Percentiles rank a stretch among this genome's conserved stretches.
Conservation (phyloP, 2,113 vertebrate genomes). For the Sorex fumeus region DNA sequence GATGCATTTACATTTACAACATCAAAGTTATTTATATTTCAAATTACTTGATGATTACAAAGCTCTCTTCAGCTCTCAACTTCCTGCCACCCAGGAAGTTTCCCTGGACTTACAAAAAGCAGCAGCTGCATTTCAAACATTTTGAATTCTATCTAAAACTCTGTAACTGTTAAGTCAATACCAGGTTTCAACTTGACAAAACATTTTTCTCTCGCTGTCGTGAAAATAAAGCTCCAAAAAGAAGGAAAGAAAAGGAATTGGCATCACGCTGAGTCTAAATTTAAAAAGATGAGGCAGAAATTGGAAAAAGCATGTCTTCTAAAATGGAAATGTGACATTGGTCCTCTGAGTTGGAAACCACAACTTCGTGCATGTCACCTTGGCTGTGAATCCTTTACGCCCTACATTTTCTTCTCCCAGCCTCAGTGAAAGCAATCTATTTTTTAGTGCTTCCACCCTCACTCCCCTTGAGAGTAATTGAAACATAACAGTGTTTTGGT, state of each 20-base stretch:
- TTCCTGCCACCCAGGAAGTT: constrained; percentile 64
- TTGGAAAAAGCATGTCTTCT: not conserved
- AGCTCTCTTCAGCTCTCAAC: constrained; percentile 47
- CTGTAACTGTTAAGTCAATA: constrained; percentile 24
- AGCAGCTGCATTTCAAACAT: constrained; percentile 49
- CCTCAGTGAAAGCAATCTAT: not conserved
- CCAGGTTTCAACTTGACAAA: constrained; percentile 20
- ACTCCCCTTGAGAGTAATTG: not conserved
- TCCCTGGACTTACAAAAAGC: constrained; percentile 43
- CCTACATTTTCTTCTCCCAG: not conserved
- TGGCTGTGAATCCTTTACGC: not conserved
- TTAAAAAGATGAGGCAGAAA: constrained; percentile 16
- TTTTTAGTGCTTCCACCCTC: not conserved
- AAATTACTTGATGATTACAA: constrained; percentile 66
- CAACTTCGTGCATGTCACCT: not conserved
- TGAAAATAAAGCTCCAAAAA: constrained; percentile 53
- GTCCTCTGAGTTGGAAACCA: not conserved
- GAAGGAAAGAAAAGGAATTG: constrained; percentile 37
- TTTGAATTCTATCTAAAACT: constrained; percentile 33
- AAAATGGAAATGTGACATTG: not conserved
- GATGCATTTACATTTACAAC: constrained; percentile 49
- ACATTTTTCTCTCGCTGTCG: constrained; percentile 5
- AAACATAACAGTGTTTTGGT: not conserved
- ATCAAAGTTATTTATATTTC: constrained; percentile 65
- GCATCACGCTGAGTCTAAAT: not conserved